Evolutionary conservation across 1,140 invertebrate genomes (phyloP).

Genomic region (Sipha flava): DNA sequence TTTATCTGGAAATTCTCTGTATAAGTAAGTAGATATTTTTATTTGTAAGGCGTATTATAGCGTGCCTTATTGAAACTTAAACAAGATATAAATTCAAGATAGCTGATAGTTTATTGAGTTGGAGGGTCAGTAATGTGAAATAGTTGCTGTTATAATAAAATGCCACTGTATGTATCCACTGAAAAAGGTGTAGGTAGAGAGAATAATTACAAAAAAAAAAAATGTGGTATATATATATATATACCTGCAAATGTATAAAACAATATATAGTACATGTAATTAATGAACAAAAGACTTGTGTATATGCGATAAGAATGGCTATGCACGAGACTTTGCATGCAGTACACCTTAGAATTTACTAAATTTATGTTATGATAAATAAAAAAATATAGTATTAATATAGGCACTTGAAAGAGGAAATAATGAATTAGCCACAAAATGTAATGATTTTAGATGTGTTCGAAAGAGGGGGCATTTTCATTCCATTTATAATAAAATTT

Average conservation of each 20-base stretch:
- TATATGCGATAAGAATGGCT: constrained; percentile 20
- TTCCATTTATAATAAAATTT: not conserved
- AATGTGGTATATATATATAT: not conserved
- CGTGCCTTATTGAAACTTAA: constrained; percentile 21
- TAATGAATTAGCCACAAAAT: not conserved
- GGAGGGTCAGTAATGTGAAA: not conserved
- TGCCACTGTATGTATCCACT: not conserved
- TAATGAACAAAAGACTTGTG: constrained; percentile 31
- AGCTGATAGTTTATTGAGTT: constrained; percentile 15
- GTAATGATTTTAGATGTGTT: not conserved
- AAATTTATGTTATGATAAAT: not conserved
- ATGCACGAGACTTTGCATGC: constrained; percentile 27
- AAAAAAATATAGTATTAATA: not conserved
- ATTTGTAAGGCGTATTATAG: not conserved
- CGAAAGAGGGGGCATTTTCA: not conserved
- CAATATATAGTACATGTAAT: not conserved
- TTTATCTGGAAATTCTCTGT: not conserved
- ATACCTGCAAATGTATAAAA: not conserved
- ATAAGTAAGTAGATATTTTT: not conserved
- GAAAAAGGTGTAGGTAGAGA: not conserved
- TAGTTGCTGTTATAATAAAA: constrained; percentile 1
- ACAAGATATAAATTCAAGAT: constrained; percentile 16
- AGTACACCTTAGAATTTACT: not conserved
- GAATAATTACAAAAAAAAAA: constrained; percentile 22
- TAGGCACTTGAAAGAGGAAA: not conserved